Percentiles rank a stretch among this genome's conserved stretches.
Evolutionary conservation across 2,888 invertebrate species (phyloP).

Genomic region (Leptinotarsa tumamoca): DNA sequence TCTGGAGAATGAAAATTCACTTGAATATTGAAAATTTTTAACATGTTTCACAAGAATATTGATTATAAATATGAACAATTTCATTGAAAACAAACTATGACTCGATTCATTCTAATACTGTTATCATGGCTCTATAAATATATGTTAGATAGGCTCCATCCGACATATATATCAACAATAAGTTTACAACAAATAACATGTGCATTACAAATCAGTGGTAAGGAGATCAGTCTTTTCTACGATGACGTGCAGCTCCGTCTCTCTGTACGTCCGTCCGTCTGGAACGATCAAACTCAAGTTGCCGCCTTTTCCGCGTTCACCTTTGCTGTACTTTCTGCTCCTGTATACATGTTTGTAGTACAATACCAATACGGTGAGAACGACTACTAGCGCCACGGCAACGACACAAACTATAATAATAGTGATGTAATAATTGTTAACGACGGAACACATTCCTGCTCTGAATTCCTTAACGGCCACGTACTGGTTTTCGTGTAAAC

Average conservation of each 20-base stretch:
- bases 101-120: slow-evolving; percentile 4
- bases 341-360: slow-evolving; percentile 63
- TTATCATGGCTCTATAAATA: background rate
- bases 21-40: no score
- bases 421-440: slow-evolving; percentile 60
- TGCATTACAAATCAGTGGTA: slow-evolving; percentile 78
- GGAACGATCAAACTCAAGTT: slow-evolving; percentile 79
- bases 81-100: background rate
- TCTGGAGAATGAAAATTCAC: no score
- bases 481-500: slow-evolving; percentile 54
- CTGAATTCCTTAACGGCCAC: slow-evolving; percentile 58
- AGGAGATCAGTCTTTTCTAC: slow-evolving; percentile 86
- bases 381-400: slow-evolving; percentile 66
- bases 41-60: no score
- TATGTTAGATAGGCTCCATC: no score
- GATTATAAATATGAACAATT: no score
- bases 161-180: slow-evolving; percentile 3
- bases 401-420: slow-evolving; percentile 65
- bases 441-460: slow-evolving; percentile 57
- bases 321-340: slow-evolving; percentile 61
- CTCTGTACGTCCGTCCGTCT: slow-evolving; percentile 84
- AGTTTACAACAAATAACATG: slow-evolving; percentile 13
- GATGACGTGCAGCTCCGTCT: slow-evolving; percentile 88
- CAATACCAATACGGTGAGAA: slow-evolving; percentile 62
- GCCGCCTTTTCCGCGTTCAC: slow-evolving; percentile 63